Evolutionary conservation across 2,888 invertebrate species (phyloP), one percentile per base, ranked within the genome.

Genomic region (Neoitamus cyanurus): DNA sequence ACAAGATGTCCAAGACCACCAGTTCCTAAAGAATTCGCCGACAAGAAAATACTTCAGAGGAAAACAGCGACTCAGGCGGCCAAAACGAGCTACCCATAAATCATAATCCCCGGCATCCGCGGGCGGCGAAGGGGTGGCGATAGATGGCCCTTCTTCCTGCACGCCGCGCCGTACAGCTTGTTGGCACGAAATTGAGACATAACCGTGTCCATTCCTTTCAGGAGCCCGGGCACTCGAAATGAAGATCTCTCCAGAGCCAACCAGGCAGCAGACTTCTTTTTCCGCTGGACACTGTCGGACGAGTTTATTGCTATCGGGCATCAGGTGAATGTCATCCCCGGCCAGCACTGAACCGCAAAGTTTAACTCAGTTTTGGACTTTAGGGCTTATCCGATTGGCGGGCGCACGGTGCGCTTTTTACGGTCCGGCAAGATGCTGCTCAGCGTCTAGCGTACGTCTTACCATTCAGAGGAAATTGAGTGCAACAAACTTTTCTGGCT

Each of bases 111-210:
- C n/a, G 70, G 82, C 30, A 37, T 37, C 30, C n/a, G n/a, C n/a
- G n/a, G n/a, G n/a, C 20, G 25, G 9, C 13, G 36, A 28, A 13
- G 36, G 42, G 69, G 2, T 1, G 37, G 31, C 68, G 31, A 2
- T n/a, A 58, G 78, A 78, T 78, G 37, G 37, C 25, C 30, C 25
- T 69, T 34, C 82, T 82, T 25, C 25, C 15, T 68, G 5, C 25
- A 69, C 13, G 15, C 36, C 68, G 6, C 46, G 30, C 31, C 42
- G 82, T 36, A 25, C 58, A 58, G 58, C 58, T 20, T 82, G 82
- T 69, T 82, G 82, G 82, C 82, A 82, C 68, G 82, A 82, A 82
- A 82, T 82, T 82, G 82, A 82, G 82, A 82, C 82, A 68, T 69
- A 82, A 82, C 68, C 36, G 68, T 82, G 69, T 82, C 82, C 82